A percentile compares a stretch with the other conserved stretches of the same genome.
Evolutionary conservation across 2,888 invertebrate genomes (phyloP).

Genomic region (Schizotus pectinicornis): DNA sequence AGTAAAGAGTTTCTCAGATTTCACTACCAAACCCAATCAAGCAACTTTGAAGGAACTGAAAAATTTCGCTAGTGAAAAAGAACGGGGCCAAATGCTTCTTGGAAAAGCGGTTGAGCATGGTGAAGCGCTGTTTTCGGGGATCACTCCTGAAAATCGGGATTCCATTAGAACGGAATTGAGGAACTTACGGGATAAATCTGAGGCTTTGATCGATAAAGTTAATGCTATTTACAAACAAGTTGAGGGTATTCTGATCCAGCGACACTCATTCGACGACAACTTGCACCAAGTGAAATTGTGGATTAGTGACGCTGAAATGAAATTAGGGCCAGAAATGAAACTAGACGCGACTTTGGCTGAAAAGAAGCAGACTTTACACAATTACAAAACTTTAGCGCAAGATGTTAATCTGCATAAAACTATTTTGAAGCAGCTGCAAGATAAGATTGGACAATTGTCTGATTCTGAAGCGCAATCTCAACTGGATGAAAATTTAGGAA

Average conservation of each 20-base stretch:
- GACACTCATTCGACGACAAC: slow-evolving; percentile 92
- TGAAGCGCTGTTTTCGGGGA: slow-evolving; percentile 81
- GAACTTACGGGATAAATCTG: slow-evolving; percentile 80
- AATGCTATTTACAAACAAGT: slow-evolving; percentile 86
- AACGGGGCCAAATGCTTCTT: slow-evolving; percentile 77
- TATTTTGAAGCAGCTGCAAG: slow-evolving; percentile 82
- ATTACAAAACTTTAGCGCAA: slow-evolving; percentile 79
- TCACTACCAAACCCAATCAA: slow-evolving; percentile 80
- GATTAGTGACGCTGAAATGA: slow-evolving; percentile 80
- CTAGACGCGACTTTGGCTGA: slow-evolving; percentile 82
- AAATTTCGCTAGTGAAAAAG: slow-evolving; percentile 74
- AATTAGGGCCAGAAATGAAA: slow-evolving; percentile 73
- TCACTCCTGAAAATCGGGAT: slow-evolving; percentile 88
- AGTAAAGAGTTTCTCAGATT: slow-evolving; percentile 73
- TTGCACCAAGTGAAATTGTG: slow-evolving; percentile 87
- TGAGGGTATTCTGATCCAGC: slow-evolving; percentile 86
- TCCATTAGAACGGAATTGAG: slow-evolving; percentile 81
- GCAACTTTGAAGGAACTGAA: slow-evolving; percentile 79
- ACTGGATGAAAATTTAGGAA: slow-evolving; percentile 73
- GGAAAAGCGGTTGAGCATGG: slow-evolving; percentile 85
- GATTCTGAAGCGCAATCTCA: slow-evolving; percentile 81
- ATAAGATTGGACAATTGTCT: slow-evolving; percentile 78
- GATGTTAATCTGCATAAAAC: slow-evolving; percentile 87
- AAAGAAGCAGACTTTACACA: slow-evolving; percentile 86
- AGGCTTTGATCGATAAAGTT: slow-evolving; percentile 82